Percentiles rank a stretch among this genome's conserved stretches.
Evolutionary conservation across 53 echinoderm and acorn worm genomes (phyloP).

Genomic region (Hippasteria phrygiana): DNA sequence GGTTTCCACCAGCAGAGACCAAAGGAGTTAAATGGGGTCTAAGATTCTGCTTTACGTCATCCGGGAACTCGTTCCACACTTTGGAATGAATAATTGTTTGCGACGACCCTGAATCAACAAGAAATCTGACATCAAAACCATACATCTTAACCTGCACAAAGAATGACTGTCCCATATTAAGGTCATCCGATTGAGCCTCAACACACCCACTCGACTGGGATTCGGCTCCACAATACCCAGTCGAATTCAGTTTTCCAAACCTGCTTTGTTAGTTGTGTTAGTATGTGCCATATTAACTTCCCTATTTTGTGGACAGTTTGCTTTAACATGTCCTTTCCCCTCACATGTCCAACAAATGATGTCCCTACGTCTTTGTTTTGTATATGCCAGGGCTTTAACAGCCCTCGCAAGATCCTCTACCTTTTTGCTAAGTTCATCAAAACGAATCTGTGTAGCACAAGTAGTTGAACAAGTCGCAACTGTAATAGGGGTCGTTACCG

Average conservation of each 20-base stretch:
- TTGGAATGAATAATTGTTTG: no score
- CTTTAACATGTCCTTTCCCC: background rate
- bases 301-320: background rate
- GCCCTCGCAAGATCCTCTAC: no score
- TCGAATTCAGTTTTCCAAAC: conserved; percentile 11
- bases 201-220: background rate
- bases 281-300: no score
- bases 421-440: no score
- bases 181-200: background rate
- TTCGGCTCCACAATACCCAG: background rate
- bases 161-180: background rate
- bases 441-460: no score
- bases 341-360: background rate
- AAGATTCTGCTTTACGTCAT: background rate
- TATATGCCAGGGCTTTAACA: no score
- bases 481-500: no score
- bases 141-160: background rate
- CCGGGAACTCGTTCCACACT: conserved; percentile 4
- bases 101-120: conserved; percentile 12
- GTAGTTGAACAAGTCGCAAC: no score
- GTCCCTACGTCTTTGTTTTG: background rate
- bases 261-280: background rate
- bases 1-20: background rate
- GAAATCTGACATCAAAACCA: background rate
- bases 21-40: background rate